Conservation (phyloP, 2,797 vertebrate genomes). For the Coilia nasus region DNA sequence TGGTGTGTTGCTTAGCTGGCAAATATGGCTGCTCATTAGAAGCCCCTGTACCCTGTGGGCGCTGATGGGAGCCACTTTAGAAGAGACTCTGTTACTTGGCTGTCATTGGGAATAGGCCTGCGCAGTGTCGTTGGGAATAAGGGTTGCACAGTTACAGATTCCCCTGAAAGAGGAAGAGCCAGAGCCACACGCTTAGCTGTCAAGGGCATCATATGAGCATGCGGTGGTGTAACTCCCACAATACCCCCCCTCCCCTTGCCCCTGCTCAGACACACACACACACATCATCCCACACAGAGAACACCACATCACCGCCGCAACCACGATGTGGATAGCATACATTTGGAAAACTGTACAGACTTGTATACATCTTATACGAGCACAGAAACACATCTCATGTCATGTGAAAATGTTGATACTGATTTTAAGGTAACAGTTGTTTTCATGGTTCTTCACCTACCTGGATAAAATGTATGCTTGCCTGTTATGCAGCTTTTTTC, state of each 20-base stretch:
- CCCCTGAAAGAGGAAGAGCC: constrained; percentile 63
- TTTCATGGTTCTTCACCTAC: too few species aligned
- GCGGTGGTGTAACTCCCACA: background rate
- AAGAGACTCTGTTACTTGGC: background rate
- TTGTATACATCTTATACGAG: too few species aligned
- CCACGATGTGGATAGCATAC: background rate
- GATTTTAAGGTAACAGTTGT: too few species aligned
- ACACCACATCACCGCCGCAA: background rate
- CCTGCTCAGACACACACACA: too few species aligned
- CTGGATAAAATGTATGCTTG: too few species aligned
- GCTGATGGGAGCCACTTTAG: background rate
- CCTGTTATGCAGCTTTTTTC: too few species aligned
- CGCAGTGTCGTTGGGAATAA: constrained; percentile 5
- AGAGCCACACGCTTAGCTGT: constrained; percentile 30
- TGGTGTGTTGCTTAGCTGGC: background rate
- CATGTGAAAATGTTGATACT: too few species aligned
- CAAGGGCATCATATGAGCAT: constrained; percentile 31
- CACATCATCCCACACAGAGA: background rate
- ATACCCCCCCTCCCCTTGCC: too few species aligned
- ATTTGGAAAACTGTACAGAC: too few species aligned
- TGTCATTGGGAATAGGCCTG: constrained; percentile 1
- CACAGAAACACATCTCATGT: too few species aligned
- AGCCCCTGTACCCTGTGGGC: background rate
- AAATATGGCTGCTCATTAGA: background rate
- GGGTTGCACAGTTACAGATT: constrained; percentile 63